These are phyloP conservation scores for Ommatoiulus sabulosus DNA, from an alignment of 2,888 invertebrate genomes.

Conservation along the genomic window DNA sequence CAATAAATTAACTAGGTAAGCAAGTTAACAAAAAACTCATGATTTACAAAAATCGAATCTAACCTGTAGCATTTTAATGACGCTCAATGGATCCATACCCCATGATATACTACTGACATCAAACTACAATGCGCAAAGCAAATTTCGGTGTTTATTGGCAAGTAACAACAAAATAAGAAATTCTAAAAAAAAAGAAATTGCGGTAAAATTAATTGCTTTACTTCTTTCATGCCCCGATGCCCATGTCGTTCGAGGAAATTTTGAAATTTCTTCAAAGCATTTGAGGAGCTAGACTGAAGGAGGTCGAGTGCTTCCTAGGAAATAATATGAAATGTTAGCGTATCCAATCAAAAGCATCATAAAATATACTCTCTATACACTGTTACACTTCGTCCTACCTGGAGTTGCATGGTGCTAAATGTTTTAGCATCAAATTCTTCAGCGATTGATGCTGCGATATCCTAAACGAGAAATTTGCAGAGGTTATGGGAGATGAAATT, in stretches of 20 bases:
- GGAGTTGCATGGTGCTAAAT: slow-evolving; percentile 7
- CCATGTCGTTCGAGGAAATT: slow-evolving; percentile 54
- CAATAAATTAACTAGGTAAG: too few species aligned
- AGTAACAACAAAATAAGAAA: neutral
- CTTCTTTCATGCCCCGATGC: slow-evolving; percentile 55
- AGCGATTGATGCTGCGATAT: slow-evolving; percentile 45
- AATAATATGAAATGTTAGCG: neutral
- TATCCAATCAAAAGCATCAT: neutral
- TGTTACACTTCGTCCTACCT: neutral
- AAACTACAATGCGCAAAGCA: slow-evolving; percentile 70
- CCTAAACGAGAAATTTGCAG: slow-evolving; percentile 10
- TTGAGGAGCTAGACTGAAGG: neutral
- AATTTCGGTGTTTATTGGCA: neutral
- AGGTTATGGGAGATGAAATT: neutral
- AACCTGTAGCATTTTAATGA: slow-evolving; percentile 75
- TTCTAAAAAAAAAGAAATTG: neutral
- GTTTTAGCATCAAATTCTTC: slow-evolving; percentile 40
- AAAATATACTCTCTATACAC: too few species aligned
- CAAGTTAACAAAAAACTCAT: too few species aligned
- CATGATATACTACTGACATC: slow-evolving; percentile 77
- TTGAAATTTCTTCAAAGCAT: neutral
- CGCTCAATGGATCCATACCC: slow-evolving; percentile 74
- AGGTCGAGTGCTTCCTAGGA: neutral
- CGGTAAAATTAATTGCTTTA: neutral
- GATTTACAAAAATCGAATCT: neutral